These are phyloP conservation scores for Heliornis fulica DNA, from an alignment of 2,113 vertebrate species.

Conservation along the genomic window DNA sequence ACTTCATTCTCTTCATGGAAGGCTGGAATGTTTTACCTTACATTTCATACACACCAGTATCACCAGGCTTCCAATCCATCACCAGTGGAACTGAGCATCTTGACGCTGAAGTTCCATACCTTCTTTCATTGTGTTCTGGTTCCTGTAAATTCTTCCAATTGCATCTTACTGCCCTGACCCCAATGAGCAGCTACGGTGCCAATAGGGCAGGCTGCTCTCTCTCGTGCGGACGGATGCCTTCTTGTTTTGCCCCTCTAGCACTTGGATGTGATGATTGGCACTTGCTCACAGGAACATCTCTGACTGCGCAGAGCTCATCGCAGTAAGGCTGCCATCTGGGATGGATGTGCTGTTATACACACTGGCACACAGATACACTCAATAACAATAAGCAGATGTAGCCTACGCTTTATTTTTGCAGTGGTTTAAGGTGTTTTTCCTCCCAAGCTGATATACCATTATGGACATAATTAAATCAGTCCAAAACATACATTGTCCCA, in stretches of 20 bases:
- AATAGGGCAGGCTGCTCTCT: not conserved
- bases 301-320: not conserved
- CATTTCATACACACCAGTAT: not conserved
- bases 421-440: not conserved
- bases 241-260: not conserved
- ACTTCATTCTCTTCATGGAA: not conserved
- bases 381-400: not conserved
- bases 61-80: rapidly evolving
- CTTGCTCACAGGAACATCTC: not conserved
- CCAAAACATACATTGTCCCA: not conserved
- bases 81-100: not conserved
- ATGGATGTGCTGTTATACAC: too few relatives aligned
- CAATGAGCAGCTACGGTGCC: not conserved
- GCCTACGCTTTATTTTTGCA: not conserved
- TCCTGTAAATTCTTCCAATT: not conserved
- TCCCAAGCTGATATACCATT: not conserved
- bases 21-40: not conserved
- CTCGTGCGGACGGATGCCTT: too few relatives aligned
- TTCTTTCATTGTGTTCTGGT: not conserved
- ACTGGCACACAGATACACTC: rapidly evolving
- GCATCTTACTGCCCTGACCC: not conserved
- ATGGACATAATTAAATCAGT: not conserved
- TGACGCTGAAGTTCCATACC: not conserved
- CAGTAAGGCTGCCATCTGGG: too few relatives aligned
- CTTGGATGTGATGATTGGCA: not conserved